Conservation (phyloP, 2,113 vertebrate species). For the Bos indicus region DNA sequence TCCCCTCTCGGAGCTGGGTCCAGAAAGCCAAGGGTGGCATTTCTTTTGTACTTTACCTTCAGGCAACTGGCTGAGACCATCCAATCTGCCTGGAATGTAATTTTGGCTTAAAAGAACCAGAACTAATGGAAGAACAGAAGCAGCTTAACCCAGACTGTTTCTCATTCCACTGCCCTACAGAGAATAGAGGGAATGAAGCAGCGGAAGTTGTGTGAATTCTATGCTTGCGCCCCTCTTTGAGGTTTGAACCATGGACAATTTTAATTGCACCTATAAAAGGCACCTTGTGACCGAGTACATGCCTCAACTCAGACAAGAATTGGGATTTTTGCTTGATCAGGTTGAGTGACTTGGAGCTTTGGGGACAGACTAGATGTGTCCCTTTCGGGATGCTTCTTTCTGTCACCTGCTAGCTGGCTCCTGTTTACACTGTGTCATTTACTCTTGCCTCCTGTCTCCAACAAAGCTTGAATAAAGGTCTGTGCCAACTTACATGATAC, state of each 20-base stretch:
- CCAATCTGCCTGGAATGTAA: conserved; percentile 71
- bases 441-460: neutral
- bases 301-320: neutral
- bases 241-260: conserved; percentile 61
- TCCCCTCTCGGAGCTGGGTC: neutral
- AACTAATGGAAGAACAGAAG: conserved; percentile 70
- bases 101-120: conserved; percentile 71
- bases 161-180: conserved; percentile 54
- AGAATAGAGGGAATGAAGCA: neutral
- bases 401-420: neutral
- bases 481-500: neutral
- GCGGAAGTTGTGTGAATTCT: neutral
- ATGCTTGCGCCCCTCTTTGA: conserved; percentile 36
- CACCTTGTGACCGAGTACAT: neutral
- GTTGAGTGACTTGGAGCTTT: neutral
- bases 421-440: neutral
- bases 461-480: neutral
- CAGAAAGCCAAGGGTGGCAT: conserved; percentile 38
- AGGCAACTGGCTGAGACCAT: conserved; percentile 49
- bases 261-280: conserved; percentile 53
- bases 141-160: conserved; percentile 58
- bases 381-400: neutral
- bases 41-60: conserved; percentile 66
- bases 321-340: conserved; percentile 7
- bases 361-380: neutral